Conservation (phyloP, 2,797 vertebrate species). For the Leucoraja ocellata region DNA sequence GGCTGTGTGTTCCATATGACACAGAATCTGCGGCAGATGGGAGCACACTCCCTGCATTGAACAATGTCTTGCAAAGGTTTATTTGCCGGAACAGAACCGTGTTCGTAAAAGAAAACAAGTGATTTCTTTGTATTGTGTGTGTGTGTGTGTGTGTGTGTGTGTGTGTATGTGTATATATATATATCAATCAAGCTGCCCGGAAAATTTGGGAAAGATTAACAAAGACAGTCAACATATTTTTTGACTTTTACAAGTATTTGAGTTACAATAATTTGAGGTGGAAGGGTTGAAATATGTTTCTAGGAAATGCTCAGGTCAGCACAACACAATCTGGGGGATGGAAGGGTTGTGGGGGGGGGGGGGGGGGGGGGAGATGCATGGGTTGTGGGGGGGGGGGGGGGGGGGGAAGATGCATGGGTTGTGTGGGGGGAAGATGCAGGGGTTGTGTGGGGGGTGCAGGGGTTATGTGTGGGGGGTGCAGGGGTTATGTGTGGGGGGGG, state of each 20-base stretch:
- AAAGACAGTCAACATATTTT: neutral
- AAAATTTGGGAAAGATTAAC: neutral
- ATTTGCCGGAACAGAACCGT: neutral
- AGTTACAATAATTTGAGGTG: neutral
- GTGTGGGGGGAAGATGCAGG: too few relatives aligned
- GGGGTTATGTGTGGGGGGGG: too few relatives aligned
- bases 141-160: too few relatives aligned
- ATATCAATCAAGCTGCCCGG: neutral
- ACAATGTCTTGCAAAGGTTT: constrained; percentile 2
- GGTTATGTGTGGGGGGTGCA: too few relatives aligned
- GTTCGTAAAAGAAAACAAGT: constrained; percentile 1
- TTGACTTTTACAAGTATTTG: neutral
- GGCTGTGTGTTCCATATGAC: constrained; percentile 21
- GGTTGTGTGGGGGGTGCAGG: neutral
- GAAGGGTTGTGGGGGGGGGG: rapidly evolving
- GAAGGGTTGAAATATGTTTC: neutral
- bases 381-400: too few relatives aligned
- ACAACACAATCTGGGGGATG: neutral
- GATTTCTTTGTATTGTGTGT: neutral
- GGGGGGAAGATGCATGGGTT: neutral
- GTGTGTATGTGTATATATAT: too few relatives aligned
- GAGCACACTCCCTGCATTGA: constrained; percentile 47
- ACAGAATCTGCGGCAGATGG: constrained; percentile 59
- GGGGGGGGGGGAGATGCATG: too few relatives aligned
- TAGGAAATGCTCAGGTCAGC: neutral